Base-by-base conservation (phyloP, 2,797 vertebrate species). In the Phylloscopus collybita region DNA sequence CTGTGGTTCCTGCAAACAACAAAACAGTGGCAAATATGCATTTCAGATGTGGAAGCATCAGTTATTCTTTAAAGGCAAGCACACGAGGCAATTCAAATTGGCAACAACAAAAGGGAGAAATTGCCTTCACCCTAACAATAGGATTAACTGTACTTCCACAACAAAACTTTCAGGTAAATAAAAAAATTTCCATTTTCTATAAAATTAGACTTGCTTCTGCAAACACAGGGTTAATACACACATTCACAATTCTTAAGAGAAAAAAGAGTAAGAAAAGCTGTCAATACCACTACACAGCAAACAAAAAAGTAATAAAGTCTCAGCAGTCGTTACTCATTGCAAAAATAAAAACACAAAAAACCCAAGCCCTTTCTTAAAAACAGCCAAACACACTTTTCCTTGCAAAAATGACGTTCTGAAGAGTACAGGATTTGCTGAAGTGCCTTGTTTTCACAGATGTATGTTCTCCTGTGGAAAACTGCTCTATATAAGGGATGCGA, bases 1-100 rank as follows among this genome's bases (percentile, higher is more conserved):
- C 89, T 95, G 45, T 60, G 56, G 19, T 59, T 82, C 92, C 98
- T 98, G 96, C 30, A 74, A 95, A 95, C 20, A 95, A 94, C 53
- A 94, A 95, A 92, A 96, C n/a, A 84, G 57, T 13, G 27, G 76
- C 14, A 92, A 93, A 92, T 10, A 9, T 3, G 0, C 42, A 71
- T 87, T 95, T 93, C 50, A 96, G 67, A 75, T 26, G 53, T 32
- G 25, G 70, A 92, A 94, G 65, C 61, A 92, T 34, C 62, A 75
- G 32, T 70, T 78, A 50, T 7, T 66, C 66, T 61, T 79, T 56
- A 53, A 76, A 88, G n/a, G 30, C 38, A 95, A 83, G n/a, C 5
- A 21, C 34, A 20, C 1, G 2, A 70, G 17, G 49, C 3, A 56
- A 88, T 29, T 70, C 38, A 59, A 67, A 59, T 1, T 23, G 8